Evolutionary conservation across 2,888 invertebrate genomes (phyloP), one percentile per base, ranked within the genome.

Genomic region (Nephrotoma flavescens): DNA sequence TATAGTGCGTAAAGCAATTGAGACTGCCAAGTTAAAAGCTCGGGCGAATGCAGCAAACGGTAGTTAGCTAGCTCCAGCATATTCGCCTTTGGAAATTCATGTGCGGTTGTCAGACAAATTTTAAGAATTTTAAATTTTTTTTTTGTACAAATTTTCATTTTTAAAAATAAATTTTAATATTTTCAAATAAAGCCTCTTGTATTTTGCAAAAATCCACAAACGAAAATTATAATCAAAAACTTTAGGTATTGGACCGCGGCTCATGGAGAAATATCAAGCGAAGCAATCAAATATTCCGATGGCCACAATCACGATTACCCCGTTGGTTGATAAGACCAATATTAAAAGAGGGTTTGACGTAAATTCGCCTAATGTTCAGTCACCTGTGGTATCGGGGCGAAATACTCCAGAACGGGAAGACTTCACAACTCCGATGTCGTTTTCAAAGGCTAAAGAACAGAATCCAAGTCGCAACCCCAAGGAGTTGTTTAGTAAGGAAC

Each of bases 401-500:
- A 93, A 91, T 87, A 93, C 93, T 0, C 94, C 93, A 0, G 90
- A 91, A 4, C 90, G 90, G 11, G 87, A 86, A 0, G 88, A 87
- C 11, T 90, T 90, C 19, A 89, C 31, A 31, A 31, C 89, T 15
- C 88, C 89, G 2, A 87, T n/a, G 87, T 89, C n/a, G 90, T 89
- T 47, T 90, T 90, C 87, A 86, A 89, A 90, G 4, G 89, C 90
- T 1, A 91, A 90, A 86, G 91, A 91, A 85, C 90, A 90, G 83
- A 93, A 93, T 86, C 9, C 71, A 12, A 71, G 71, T 71, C 91
- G 90, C 84, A 92, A 91, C 90, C 90, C 90, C 0, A 91, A 92
- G 88, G 89, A 91, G 83, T 93, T 95, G 88, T 97, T 95, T 89
- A 92, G 93, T 86, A 95, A 94, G 89, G 96, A 96, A 90, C 94